A percentile compares a stretch with the other conserved stretches of the same genome.
These are phyloP conservation scores for Riparia riparia DNA, from an alignment of 2,113 vertebrate genomes.

Conservation along the genomic window DNA sequence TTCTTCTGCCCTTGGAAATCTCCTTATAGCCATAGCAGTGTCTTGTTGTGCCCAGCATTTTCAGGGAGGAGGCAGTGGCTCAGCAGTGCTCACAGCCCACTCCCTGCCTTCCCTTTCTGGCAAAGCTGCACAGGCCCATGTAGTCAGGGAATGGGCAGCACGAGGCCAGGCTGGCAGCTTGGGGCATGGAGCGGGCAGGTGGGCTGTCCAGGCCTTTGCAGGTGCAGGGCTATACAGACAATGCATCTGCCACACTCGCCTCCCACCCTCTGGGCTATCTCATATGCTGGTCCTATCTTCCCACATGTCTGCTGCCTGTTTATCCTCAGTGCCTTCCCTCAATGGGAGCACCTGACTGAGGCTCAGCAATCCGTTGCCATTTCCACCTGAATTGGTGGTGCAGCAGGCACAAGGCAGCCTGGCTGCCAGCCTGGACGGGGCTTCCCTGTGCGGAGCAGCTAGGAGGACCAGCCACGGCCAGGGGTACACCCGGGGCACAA, in stretches of 20 bases:
- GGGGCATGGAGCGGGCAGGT: neutral
- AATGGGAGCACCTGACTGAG: accelerated
- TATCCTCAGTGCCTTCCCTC: neutral
- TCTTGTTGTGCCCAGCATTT: neutral
- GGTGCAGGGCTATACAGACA: neutral
- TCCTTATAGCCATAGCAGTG: neutral
- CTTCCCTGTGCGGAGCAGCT: neutral
- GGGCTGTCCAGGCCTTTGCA: neutral
- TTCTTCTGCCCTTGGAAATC: neutral
- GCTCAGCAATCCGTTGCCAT: accelerated
- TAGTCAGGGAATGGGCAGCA: accelerated
- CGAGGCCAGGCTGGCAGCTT: accelerated
- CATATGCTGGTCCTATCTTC: accelerated
- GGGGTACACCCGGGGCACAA: neutral
- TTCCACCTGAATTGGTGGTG: neutral
- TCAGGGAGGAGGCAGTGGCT: neutral
- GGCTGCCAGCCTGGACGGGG: accelerated
- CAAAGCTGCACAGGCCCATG: accelerated
- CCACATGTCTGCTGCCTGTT: neutral
- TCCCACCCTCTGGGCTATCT: neutral
- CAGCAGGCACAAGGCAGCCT: neutral
- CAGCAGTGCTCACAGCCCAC: accelerated
- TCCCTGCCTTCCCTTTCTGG: neutral
- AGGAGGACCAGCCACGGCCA: neutral
- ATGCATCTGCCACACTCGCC: accelerated